Evolutionary conservation across 2,888 invertebrate genomes (phyloP).

Genomic region (Arrhopalites spinosus): DNA sequence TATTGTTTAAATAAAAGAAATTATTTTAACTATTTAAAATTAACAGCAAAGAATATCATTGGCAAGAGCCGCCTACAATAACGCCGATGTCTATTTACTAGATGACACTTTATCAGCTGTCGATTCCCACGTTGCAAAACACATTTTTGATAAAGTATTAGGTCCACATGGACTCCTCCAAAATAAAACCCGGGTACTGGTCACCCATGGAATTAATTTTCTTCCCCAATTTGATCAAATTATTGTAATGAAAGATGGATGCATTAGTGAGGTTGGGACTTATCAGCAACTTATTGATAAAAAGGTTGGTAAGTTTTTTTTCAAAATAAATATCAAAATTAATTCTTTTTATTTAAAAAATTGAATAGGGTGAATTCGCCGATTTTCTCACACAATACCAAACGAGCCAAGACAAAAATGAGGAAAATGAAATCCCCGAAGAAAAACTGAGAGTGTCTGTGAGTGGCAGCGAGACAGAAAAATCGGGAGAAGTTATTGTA

Average conservation of each 20-base stretch:
- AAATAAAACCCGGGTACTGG: conserved; percentile 78
- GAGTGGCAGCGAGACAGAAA: not conserved
- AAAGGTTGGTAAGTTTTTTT: conserved; percentile 73
- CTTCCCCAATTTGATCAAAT: conserved; percentile 89
- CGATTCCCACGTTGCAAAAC: conserved; percentile 90
- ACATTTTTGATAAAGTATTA: conserved; percentile 92
- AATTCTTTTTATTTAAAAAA: not conserved
- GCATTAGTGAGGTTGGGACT: conserved; percentile 84
- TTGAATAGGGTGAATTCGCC: conserved; percentile 48
- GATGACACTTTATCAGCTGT: conserved; percentile 64
- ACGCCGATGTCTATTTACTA: conserved; percentile 62
- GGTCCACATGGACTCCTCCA: conserved; percentile 78
- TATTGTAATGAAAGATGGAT: conserved; percentile 83
- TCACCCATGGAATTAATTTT: conserved; percentile 94
- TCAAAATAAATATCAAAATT: no score
- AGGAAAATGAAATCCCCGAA: not conserved
- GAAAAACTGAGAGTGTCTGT: no score
- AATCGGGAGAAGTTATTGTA: not conserved
- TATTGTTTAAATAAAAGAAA: conserved; percentile 32
- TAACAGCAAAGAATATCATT: conserved; percentile 90
- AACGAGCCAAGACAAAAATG: conserved; percentile 35
- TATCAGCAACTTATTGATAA: conserved; percentile 86
- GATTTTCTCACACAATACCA: conserved; percentile 50
- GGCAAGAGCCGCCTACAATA: conserved; percentile 62
- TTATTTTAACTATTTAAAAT: conserved; percentile 83